phyloP scores from a whole-genome alignment of 2,797 vertebrate genomes.

The Tenualosa thibaudeaui region DNA sequence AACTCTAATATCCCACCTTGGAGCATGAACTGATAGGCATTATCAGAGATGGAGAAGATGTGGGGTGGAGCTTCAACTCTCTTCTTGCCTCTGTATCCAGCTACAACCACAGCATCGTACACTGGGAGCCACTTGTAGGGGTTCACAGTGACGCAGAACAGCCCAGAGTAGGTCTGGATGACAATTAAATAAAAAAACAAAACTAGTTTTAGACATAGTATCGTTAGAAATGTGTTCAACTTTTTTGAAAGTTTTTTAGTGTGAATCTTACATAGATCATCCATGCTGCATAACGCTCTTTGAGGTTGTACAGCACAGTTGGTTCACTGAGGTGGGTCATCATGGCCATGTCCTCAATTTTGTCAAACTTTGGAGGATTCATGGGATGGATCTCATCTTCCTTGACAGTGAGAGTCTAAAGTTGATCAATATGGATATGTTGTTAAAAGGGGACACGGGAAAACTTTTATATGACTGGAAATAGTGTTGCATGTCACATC shows the following conservation, averaged over 20 bases:
- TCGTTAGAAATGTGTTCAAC: no score
- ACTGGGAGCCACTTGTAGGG: slow-evolving; percentile 89
- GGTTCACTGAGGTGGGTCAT: slow-evolving; percentile 83
- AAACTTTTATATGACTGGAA: no score
- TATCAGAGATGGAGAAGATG: slow-evolving; percentile 92
- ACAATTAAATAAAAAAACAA: no score
- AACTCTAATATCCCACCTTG: slow-evolving; percentile 58
- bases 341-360: slow-evolving; percentile 53
- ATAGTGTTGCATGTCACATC: no score
- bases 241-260: no score
- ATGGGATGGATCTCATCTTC: slow-evolving; percentile 68
- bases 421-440: background rate
- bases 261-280: slow-evolving; percentile 78
- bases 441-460: no score
- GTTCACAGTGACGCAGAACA: slow-evolving; percentile 88
- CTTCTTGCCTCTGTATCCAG: slow-evolving; percentile 85
- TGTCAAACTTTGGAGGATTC: slow-evolving; percentile 46
- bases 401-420: slow-evolving; percentile 64
- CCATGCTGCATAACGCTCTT: slow-evolving; percentile 92
- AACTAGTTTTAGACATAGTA: no score
- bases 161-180: slow-evolving; percentile 81
- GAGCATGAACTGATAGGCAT: slow-evolving; percentile 82
- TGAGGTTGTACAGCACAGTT: slow-evolving; percentile 90
- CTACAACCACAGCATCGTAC: slow-evolving; percentile 78
- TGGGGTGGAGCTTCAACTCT: slow-evolving; percentile 86